Base-by-base conservation (phyloP, 2,888 invertebrate species). In the Gnatocerus cornutus region DNA sequence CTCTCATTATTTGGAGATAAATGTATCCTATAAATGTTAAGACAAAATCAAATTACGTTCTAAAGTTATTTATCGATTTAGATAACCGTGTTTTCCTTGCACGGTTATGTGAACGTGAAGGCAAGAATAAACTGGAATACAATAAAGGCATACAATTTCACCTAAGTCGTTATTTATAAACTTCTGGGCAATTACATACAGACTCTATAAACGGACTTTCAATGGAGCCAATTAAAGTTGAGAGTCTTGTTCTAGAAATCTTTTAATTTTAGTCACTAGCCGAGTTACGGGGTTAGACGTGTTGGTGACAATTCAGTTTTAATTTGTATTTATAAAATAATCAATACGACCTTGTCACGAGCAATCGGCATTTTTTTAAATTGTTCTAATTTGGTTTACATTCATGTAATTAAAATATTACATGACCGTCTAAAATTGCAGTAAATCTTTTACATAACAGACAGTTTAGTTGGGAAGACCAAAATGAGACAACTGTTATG, bases 51-150 rank as follows among this genome's bases (percentile, higher is more conserved):
- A 43, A 46, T 45, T 45, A 13, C 14, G 30, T 59, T 62, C 50
- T 62, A 62, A 33, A 27, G 16, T 46, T 43, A 37, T 33, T 46
- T 59, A 59, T 62, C 33, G 62, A 62, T 50, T 62, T 39, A n/a
- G n/a, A n/a, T n/a, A 9, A 12, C 8, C 10, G 9, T 12, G 43
- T 56, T 41, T 59, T 21, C n/a, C 62, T 27, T 39, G 52, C 62
- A 62, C 62, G 62, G 27, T 62, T 62, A 50, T 29, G 50, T 62
- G 41, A 62, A 62, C 62, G 62, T 62, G 62, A 50, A 62, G 41
- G 62, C 12, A 62, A 62, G 50, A 46, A 59, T 59, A 59, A 46
- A 9, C 21, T 16, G 59, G 14, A 16, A 13, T 43, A 59, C 59
- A 45, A 46, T 43, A 29, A 30, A 12, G 46, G 43, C 39, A 41